phyloP scores from a whole-genome alignment of 2,888 invertebrate species.

The Caenorhabditis sp. region DNA sequence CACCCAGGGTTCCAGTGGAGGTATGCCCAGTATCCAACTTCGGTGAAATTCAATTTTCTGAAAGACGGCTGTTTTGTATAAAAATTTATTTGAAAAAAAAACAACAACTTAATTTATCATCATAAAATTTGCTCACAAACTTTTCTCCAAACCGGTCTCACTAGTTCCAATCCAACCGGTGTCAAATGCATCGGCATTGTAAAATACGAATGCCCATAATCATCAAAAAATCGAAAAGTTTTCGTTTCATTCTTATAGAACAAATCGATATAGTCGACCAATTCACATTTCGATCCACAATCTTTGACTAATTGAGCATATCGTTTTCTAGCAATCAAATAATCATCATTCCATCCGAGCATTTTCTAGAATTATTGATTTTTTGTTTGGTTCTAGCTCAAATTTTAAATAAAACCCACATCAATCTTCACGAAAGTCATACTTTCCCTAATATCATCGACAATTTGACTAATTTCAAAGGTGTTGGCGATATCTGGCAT shows the following conservation, averaged over 20 bases:
- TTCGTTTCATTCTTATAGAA: slow-evolving; percentile 9
- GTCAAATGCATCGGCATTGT: slow-evolving; percentile 10
- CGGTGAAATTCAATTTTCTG: no score
- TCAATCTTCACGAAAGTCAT: background rate
- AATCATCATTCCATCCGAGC: no score
- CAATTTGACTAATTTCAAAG: background rate
- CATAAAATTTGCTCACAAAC: slow-evolving; percentile 19
- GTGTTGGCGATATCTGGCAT: background rate
- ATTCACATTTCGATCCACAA: slow-evolving; percentile 15
- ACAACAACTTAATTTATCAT: no score
- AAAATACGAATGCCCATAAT: slow-evolving; percentile 18
- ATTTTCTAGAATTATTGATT: slow-evolving; percentile 9
- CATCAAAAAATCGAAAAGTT: slow-evolving; percentile 18
- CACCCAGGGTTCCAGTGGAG: no score
- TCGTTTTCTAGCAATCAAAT: slow-evolving; percentile 16
- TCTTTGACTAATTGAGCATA: slow-evolving; percentile 21
- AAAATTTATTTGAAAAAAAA: no score
- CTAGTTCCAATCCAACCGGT: slow-evolving; percentile 14
- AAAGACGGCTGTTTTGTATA: no score
- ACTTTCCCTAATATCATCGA: slow-evolving; percentile 13
- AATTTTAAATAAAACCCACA: no score
- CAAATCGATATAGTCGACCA: slow-evolving; percentile 18
- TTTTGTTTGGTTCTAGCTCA: no score
- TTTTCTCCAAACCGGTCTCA: slow-evolving; percentile 12
- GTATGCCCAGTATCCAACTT: no score